A percentile compares a stretch with the other conserved stretches of the same genome.
Conservation (phyloP, 2,113 vertebrate genomes). For the Scatophagus argus region DNA sequence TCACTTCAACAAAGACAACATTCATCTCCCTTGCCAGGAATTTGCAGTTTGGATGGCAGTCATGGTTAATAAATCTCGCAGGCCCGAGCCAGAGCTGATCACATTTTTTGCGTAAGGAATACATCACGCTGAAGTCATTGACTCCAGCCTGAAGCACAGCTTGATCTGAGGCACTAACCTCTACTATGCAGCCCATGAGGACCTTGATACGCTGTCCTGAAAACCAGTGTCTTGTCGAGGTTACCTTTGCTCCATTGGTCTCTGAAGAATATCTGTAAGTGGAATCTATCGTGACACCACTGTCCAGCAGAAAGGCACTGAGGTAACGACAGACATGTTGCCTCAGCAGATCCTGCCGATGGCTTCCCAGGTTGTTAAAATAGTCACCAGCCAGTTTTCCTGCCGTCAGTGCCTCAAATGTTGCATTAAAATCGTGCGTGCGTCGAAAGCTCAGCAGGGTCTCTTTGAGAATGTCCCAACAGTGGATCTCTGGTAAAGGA, state of each 20-base stretch:
- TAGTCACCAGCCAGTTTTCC: slow-evolving; percentile 89
- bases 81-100: slow-evolving; percentile 94
- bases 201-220: slow-evolving; percentile 68
- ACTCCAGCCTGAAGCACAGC: slow-evolving; percentile 88
- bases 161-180: slow-evolving; percentile 88
- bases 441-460: slow-evolving; percentile 89
- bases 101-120: slow-evolving; percentile 92
- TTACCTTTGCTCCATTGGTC: slow-evolving; percentile 93
- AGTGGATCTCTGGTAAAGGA: slow-evolving; percentile 86
- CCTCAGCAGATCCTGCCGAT: slow-evolving; percentile 90
- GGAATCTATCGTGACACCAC: slow-evolving; percentile 89
- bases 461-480: slow-evolving; percentile 91
- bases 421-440: slow-evolving; percentile 89
- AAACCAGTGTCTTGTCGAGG: slow-evolving; percentile 90
- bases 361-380: slow-evolving; percentile 85
- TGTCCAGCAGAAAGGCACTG: slow-evolving; percentile 91
- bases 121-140: slow-evolving; percentile 97
- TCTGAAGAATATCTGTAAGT: slow-evolving; percentile 93
- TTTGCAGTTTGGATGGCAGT: slow-evolving; percentile 84
- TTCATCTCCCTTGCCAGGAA: slow-evolving; percentile 91
- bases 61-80: slow-evolving; percentile 94
- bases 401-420: slow-evolving; percentile 88
- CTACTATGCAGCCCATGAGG: slow-evolving; percentile 91
- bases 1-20: slow-evolving; percentile 90
- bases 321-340: slow-evolving; percentile 91